Base-by-base conservation (phyloP, 2,797 vertebrate genomes). In the Cheirogaleus major region DNA sequence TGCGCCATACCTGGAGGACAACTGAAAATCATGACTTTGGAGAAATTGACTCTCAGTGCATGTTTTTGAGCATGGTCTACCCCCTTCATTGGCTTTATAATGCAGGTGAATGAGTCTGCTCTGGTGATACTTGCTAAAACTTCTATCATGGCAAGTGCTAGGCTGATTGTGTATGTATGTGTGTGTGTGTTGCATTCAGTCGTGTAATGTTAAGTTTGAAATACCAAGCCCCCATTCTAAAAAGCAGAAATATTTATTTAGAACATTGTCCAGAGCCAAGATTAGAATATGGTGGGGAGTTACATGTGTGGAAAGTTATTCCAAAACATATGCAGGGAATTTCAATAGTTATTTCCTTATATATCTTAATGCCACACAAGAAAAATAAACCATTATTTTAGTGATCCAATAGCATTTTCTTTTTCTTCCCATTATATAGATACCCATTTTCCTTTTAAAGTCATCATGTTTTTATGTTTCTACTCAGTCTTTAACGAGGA, bases 391-490 rank as follows among this genome's bases (percentile, higher is more conserved):
- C 23, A 41, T 89, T 63, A 27, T 82, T 78, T 89, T 72, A 86
- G 14, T 86, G 35, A 41, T 83, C 12, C 32, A 52, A 1, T 59
- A 61, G 23, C 57, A 57, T 93, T 88, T 84, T 61, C 38, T 45
- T 93, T 95, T 72, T 55, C 23, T 95, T 82, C 30, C 35, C 11
- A 32, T 78, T 86, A 83, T 90, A 30, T 52, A 48, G 30, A 59
- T 57, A 35, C 43, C 69, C 20, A 2, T 75, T 93, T 97, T 95
- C 12, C 13, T 94, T 94, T 87, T 84, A 75, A 87, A 87, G 43
- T 82, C 61, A 17, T 82, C 48, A 17, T 92, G 5, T 76, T 90
- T 82, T 94, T 73, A 88, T 94, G 65, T 35, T 88, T 94, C 5
- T 78, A 13, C 20, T 81, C 32, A 79, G 23, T 86, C 57, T 95